phyloP scores from a whole-genome alignment of 1,140 invertebrate species.

The Trichomalopsis sarcophagae region DNA sequence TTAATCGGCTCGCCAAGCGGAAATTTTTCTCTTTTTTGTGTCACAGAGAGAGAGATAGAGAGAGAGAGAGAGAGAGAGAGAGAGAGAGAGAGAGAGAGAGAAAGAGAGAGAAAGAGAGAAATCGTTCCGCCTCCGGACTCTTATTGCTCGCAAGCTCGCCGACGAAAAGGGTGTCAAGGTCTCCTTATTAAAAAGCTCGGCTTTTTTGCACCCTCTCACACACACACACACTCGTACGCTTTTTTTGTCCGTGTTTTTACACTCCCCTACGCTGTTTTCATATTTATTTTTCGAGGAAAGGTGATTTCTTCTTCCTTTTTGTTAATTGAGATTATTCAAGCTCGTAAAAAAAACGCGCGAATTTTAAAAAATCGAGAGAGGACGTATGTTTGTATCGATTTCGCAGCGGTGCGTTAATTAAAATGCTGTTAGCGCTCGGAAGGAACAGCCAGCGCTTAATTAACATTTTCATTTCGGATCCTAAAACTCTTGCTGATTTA shows the following conservation, averaged over 20 bases:
- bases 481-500: not conserved
- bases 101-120: not conserved
- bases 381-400: too few species aligned
- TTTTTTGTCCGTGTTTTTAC: not conserved
- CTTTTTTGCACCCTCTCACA: not conserved
- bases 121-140: not conserved
- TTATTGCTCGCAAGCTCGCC: slow-evolving; percentile 4
- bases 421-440: not conserved
- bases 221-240: not conserved
- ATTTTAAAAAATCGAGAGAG: not conserved
- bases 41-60: not conserved
- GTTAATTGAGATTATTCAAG: not conserved
- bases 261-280: not conserved
- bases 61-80: not conserved
- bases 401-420: not conserved
- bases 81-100: not conserved
- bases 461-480: not conserved
- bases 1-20: slow-evolving; percentile 20
- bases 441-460: not conserved
- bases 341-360: too few species aligned
- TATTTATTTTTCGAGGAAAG: not conserved
- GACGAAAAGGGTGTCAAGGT: slow-evolving; percentile 42
- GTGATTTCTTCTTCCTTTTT: not conserved
- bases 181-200: slow-evolving; percentile 41
- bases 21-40: slow-evolving; percentile 24